Evolutionary conservation across 2,113 vertebrate species (phyloP).

Genomic region (Phalacrocorax pelagicus): DNA sequence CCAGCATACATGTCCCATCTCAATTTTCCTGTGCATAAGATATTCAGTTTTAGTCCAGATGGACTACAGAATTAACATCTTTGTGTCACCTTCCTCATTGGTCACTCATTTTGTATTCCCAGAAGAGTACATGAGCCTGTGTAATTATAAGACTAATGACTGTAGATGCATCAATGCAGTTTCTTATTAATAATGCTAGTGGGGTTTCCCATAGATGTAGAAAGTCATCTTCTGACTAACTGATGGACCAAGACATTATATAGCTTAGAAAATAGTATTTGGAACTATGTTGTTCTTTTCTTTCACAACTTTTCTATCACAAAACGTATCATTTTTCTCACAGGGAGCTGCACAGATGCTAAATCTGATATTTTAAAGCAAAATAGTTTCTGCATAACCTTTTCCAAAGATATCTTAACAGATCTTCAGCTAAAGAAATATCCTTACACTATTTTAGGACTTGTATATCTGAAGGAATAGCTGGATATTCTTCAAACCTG

Average conservation of each 20-base stretch:
- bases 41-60: background rate
- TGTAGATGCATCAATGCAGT: background rate
- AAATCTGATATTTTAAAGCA: background rate
- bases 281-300: background rate
- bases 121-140: background rate
- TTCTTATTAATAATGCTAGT: background rate
- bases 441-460: background rate
- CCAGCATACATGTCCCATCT: background rate
- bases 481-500: background rate
- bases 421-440: conserved; percentile 2
- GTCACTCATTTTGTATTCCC: background rate
- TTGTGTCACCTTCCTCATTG: background rate
- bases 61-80: background rate
- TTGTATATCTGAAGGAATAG: background rate
- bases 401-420: background rate
- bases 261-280: background rate
- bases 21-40: background rate
- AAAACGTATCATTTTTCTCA: background rate
- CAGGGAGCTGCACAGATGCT: background rate
- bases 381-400: background rate
- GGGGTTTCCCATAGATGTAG: background rate
- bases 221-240: background rate
- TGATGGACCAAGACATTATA: background rate
- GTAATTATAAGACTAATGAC: background rate
- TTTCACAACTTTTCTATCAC: background rate